Base-by-base conservation (phyloP, 2,888 invertebrate genomes). In the Leptinotarsa rubiginosa region DNA sequence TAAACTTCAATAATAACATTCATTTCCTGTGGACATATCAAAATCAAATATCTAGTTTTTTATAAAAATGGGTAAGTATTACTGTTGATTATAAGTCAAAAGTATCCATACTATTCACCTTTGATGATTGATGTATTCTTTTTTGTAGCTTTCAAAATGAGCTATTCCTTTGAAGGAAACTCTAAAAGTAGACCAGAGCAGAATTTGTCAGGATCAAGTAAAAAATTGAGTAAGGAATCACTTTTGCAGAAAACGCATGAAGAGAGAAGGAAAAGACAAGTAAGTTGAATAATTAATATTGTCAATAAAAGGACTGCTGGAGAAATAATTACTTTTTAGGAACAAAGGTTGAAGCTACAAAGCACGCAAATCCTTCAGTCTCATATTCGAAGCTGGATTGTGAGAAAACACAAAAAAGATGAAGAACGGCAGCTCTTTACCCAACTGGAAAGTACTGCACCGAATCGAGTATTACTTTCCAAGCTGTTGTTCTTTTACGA, bases 181-280 rank as follows among this genome's bases (percentile, higher is more conserved):
- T 96, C 94, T 86, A 92, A 95, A 84, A 91, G 94, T 68, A 93
- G 92, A 87, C 98, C 97, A 12, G 92, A 94, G 84, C 97, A 97
- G 88, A 97, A 95, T 88, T 90, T 97, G 81, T 93, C 96, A 75
- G 97, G 97, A 75, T 94, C 94, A n/a, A 95, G 95, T 84, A 91
- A 90, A 73, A 91, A 92, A 79, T 91, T 93, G 78, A 93, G 91
- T 65, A 89, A 92, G 81, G 94, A 95, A 83, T 90, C 92, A 70
- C 88, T 96, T 68, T 89, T 97, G 77, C 92, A 93, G 73, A 93
- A 95, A 86, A 94, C 95, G 64, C 96, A 96, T 84, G 91, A 92
- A 84, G 97, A 97, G 88, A 91, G 97, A 78, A 91, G 93, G 79
- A 96, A 96, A 88, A 90, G 97, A 86, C 96, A 97, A 90, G 96